Evolutionary conservation across 1,140 invertebrate genomes (phyloP).

Genomic region (Cydia pomonella): DNA sequence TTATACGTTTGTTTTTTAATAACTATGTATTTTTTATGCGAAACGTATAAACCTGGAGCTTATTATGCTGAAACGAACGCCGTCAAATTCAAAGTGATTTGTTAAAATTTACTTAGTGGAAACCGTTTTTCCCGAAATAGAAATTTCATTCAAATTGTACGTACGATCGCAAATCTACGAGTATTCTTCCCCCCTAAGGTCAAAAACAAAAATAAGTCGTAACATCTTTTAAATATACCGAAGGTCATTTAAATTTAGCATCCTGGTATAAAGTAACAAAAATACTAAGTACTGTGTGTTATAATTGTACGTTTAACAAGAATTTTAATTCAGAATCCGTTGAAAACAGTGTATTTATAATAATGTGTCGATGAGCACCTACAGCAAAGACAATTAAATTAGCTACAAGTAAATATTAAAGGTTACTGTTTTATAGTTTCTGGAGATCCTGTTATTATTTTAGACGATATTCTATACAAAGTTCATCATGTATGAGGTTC

Average conservation of each 20-base stretch:
- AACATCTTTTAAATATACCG: neutral
- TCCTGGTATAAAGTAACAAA: neutral
- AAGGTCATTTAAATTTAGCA: neutral
- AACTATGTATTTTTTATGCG: too few species aligned
- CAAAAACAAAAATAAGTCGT: neutral
- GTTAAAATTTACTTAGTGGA: too few species aligned
- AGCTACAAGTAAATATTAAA: neutral
- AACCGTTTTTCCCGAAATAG: too few species aligned
- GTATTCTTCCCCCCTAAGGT: too few species aligned
- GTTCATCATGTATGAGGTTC: too few species aligned
- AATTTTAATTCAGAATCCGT: neutral
- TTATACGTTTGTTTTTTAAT: too few species aligned
- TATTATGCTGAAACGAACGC: too few species aligned
- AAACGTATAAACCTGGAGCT: too few species aligned
- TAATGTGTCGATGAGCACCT: neutral
- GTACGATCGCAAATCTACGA: too few species aligned
- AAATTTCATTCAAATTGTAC: too few species aligned
- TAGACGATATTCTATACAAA: too few species aligned
- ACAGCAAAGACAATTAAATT: neutral
- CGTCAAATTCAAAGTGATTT: too few species aligned
- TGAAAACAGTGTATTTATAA: neutral
- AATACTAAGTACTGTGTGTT: neutral
- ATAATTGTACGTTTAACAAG: neutral
- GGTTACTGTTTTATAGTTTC: neutral
- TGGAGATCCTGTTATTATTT: neutral